These are phyloP conservation scores for Haliclona indistincta DNA, from an alignment of 37 sponge, comb jelly and placozoan genomes.

Conservation along the genomic window DNA sequence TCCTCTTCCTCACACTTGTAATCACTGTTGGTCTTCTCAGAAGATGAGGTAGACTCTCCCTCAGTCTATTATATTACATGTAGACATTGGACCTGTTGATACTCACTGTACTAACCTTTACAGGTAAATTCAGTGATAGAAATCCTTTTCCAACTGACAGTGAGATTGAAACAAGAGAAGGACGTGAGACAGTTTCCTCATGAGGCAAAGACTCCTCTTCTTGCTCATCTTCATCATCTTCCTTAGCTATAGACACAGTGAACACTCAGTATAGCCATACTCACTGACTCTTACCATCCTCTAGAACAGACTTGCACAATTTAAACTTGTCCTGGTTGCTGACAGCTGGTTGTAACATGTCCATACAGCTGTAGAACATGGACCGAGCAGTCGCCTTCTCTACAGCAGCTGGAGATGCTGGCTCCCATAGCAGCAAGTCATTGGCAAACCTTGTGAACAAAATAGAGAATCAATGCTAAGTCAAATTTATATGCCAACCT, in stretches of 20 bases:
- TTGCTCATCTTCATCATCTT: slow-evolving; percentile 36
- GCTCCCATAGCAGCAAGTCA: slow-evolving; percentile 67
- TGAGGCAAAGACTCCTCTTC: slow-evolving; percentile 4
- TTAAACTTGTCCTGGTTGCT: slow-evolving; percentile 44
- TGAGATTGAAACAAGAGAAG: slow-evolving; percentile 21
- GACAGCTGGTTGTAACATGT: slow-evolving; percentile 59
- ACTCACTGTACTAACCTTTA: neutral
- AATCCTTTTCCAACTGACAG: slow-evolving; percentile 24
- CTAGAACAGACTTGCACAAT: slow-evolving; percentile 62
- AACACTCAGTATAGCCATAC: neutral
- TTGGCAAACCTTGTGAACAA: slow-evolving; percentile 35
- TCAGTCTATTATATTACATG: no score
- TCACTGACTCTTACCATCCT: slow-evolving; percentile 24
- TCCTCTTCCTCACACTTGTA: neutral
- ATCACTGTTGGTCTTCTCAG: neutral
- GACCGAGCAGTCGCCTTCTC: slow-evolving; percentile 48
- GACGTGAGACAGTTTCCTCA: neutral
- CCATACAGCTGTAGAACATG: slow-evolving; percentile 49
- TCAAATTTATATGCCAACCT: slow-evolving; percentile 22
- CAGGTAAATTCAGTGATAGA: slow-evolving; percentile 15
- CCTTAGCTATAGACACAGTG: slow-evolving; percentile 5
- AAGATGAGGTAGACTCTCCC: no score
- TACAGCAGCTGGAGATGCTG: slow-evolving; percentile 46
- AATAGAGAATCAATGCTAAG: neutral
- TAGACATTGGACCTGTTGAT: neutral